Base-by-base conservation (phyloP, 2,888 invertebrate species). In the Parnassius glacialis region DNA sequence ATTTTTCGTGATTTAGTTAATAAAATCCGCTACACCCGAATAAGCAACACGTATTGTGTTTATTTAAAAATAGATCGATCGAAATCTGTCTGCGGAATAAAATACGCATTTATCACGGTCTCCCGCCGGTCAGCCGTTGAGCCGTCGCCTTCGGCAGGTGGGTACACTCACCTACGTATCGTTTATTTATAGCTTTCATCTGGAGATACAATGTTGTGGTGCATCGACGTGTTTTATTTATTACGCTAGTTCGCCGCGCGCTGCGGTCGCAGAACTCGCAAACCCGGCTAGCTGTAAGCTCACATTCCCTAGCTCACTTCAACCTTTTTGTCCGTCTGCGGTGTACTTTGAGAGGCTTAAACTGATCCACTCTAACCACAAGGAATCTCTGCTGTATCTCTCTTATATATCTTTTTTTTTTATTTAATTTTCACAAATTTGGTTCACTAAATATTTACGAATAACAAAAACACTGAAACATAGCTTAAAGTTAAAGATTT, bases 241-340 rank as follows among this genome's bases (percentile, higher is more conserved):
- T 68, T 67, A 70, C 70, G 68, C 65, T 65, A 59, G 66, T 67
- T 55, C 62, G 66, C 59, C 60, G 61, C 64, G 68, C 68, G 65
- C 67, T 67, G 72, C 69, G 66, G 65, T 68, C 68, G 68, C 70
- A 68, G 67, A 70, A 73, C 73, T 72, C 62, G 71, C 70, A 70
- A 74, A 76, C 72, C 75, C 73, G 75, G 72, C 71, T 65, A 54
- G 57, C 73, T 71, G 75, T 80, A 76, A 81, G 80, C 80, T 78
- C 67, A 67, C 76, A 84, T 82, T 75, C 74, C 70, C 70, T 74
- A 13, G 13, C 48, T 48, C 74, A 76, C 75, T 79, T 74, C 77
- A 74, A 77, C 75, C 79, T 87, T 85, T 85, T 87, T 84, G 78
- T 73, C 70, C 69, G 81, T 83, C 84, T 84, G 78, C 78, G 71